phyloP scores from a whole-genome alignment of 2,888 invertebrate genomes.

The Spialia ferax region DNA sequence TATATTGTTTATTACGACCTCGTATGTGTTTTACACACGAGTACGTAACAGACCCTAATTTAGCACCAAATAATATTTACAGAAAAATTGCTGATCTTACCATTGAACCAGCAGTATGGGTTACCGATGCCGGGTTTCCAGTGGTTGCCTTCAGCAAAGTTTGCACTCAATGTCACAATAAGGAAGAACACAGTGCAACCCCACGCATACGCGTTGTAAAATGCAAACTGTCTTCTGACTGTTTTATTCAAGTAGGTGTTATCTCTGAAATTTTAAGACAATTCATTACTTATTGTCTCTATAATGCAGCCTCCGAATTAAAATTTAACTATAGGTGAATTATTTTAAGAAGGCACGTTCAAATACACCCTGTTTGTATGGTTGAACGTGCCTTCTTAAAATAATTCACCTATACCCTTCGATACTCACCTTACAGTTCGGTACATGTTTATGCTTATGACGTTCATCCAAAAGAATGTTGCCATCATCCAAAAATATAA shows the following conservation, averaged over 20 bases:
- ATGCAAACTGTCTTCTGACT: constrained; percentile 81
- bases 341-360: too few relatives aligned
- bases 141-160: constrained; percentile 83
- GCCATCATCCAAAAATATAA: constrained; percentile 88
- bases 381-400: too few relatives aligned
- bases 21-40: too few relatives aligned
- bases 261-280: constrained; percentile 58
- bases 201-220: constrained; percentile 88
- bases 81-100: constrained; percentile 67
- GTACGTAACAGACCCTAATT: too few relatives aligned
- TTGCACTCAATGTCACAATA: constrained; percentile 78
- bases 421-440: constrained; percentile 88
- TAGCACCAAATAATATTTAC: background rate
- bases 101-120: constrained; percentile 88
- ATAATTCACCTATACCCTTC: too few relatives aligned
- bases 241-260: constrained; percentile 71
- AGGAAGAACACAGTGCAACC: constrained; percentile 85
- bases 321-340: too few relatives aligned
- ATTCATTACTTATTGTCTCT: background rate
- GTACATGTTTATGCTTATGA: constrained; percentile 90
- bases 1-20: too few relatives aligned
- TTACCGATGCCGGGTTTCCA: constrained; percentile 87
- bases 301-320: too few relatives aligned
- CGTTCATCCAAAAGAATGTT: constrained; percentile 91
- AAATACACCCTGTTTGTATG: too few relatives aligned